Conservation (phyloP, 2,113 vertebrate species). For the Thermophis baileyi region DNA sequence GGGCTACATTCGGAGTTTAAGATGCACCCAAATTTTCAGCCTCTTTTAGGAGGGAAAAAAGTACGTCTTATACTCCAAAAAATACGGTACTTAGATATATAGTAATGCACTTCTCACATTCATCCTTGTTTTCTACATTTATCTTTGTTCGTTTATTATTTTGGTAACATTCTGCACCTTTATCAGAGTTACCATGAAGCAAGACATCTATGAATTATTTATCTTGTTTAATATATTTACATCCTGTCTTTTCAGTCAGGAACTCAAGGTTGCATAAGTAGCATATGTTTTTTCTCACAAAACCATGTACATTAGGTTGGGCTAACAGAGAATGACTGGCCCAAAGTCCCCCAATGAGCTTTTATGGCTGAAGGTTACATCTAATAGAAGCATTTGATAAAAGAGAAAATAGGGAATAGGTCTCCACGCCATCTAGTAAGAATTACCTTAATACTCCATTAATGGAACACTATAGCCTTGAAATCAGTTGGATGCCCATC, state of each 20-base stretch:
- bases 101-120: background rate
- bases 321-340: background rate
- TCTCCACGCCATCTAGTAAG: background rate
- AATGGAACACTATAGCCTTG: slow-evolving; percentile 4
- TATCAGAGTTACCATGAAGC: background rate
- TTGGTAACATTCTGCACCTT: background rate
- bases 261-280: background rate
- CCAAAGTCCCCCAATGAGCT: background rate
- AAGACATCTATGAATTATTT: background rate
- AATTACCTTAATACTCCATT: background rate
- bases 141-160: background rate
- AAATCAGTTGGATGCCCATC: background rate
- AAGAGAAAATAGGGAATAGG: background rate
- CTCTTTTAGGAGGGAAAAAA: too few relatives aligned
- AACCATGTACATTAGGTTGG: background rate
- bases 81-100: background rate
- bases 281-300: background rate
- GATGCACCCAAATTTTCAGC: too few relatives aligned
- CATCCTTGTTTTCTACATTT: background rate
- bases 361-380: background rate
- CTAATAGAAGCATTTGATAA: background rate
- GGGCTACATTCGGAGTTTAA: too few relatives aligned
- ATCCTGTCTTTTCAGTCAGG: background rate
- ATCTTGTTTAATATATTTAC: background rate
- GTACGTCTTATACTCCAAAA: too few relatives aligned